Conservation (phyloP, 2,888 invertebrate species). For the Acleris cristana region DNA sequence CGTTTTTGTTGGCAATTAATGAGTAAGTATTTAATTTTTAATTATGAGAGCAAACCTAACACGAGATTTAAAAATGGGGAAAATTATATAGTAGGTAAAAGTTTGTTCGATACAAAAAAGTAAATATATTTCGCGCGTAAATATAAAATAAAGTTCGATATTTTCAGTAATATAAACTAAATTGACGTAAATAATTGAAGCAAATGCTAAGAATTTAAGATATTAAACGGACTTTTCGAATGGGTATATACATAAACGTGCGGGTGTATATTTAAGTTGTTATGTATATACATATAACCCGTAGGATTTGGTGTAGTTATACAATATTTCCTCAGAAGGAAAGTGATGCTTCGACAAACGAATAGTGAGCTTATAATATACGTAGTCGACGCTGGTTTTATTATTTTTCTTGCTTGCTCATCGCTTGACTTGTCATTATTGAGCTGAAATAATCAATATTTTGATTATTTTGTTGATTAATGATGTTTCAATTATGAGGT, state of each 20-base stretch:
- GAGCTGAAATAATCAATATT: slow-evolving; percentile 1
- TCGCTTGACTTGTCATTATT: slow-evolving; percentile 21
- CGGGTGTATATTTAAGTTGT: slow-evolving; percentile 18
- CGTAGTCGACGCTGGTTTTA: slow-evolving; percentile 42
- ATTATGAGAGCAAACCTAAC: no score
- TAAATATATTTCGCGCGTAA: no score
- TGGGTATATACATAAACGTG: slow-evolving; percentile 20
- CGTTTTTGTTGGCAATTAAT: no score
- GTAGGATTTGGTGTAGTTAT: slow-evolving; percentile 26
- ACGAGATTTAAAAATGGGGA: no score
- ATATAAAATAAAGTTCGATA: no score
- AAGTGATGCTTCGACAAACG: slow-evolving; percentile 46
- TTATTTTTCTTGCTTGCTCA: not conserved
- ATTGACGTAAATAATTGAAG: no score
- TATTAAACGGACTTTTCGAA: slow-evolving; percentile 25
- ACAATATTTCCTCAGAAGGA: slow-evolving; percentile 47
- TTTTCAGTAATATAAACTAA: no score
- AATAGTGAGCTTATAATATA: slow-evolving; percentile 51
- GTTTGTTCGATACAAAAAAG: no score
- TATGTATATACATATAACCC: slow-evolving; percentile 32
- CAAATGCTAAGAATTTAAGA: slow-evolving; percentile 37
- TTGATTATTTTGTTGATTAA: slow-evolving; percentile 9
- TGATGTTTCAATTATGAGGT: slow-evolving; percentile 11
- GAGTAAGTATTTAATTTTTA: no score
- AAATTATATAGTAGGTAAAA: no score